Evolutionary conservation across 1,140 invertebrate genomes (phyloP), one percentile per base, ranked within the genome.

Genomic region (Chironomus tepperi): DNA sequence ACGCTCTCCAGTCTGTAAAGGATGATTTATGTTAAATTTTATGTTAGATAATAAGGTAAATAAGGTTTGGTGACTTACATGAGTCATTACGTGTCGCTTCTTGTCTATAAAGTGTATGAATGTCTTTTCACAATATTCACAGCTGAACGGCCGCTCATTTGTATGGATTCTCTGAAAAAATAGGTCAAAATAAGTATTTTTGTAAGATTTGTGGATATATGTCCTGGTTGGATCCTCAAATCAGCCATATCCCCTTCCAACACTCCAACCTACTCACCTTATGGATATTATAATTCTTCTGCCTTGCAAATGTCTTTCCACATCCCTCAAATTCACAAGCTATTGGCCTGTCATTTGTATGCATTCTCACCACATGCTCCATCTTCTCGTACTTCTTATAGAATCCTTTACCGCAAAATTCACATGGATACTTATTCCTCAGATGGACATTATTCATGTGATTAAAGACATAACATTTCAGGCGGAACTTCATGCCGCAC

Each of bases 241-340:
- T 43, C 42, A 43, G 10, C n/a, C n/a, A n/a, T n/a, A n/a, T n/a
- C n/a, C n/a, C n/a, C n/a, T n/a, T n/a, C 24, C 24, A 34, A 34
- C 24, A 2, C 5, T 2, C 5, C 1, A 34, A 34, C 24, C 24
- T 34, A 34, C 15, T 47, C 15, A 47, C 43, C 47, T 57, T 57
- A 57, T 57, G 47, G 15, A 57, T 57, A 12, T n/a, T n/a, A 57
- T 57, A 57, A 57, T 57, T 57, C n/a, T 57, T 57, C 47, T 57
- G 47, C 15, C 47, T 57, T 5, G 47, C 47, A 57, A 57, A 57
- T n/a, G 47, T 57, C 12, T 57, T 57, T 57, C 47, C 47, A 15
- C 47, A 57, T 57, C 47, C 47, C n/a, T 57, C 47, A 57, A 57
- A 57, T 57, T 57, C 47, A 57, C 47, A 57, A 57, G 10, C 47